These are phyloP conservation scores for Archaeoteleia sp. DNA, from an alignment of 2,888 invertebrate genomes.

Conservation along the genomic window DNA sequence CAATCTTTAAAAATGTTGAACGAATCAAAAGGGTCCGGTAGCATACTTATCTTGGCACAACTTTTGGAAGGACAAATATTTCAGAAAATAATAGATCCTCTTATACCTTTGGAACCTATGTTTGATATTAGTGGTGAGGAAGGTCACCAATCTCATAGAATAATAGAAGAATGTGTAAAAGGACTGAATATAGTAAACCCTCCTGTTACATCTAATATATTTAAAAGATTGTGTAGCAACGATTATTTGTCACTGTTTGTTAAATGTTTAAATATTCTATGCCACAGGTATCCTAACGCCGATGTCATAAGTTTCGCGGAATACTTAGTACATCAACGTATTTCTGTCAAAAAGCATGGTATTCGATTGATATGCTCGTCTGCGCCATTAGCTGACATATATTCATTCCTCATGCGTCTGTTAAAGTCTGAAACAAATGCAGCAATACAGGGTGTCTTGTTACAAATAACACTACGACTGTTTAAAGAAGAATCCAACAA, in stretches of 20 bases:
- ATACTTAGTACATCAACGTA: no score
- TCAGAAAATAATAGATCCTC: constrained; percentile 54
- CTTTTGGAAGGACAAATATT: constrained; percentile 55
- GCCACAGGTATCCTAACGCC: no score
- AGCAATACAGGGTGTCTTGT: no score
- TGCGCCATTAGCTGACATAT: no score
- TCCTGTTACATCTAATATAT: constrained; percentile 59
- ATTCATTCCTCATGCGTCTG: no score
- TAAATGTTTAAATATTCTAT: not conserved
- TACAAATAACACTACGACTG: no score
- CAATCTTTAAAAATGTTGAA: constrained; percentile 19
- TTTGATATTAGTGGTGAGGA: constrained; percentile 49
- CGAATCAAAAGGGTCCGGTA: constrained; percentile 1
- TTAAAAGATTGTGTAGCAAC: constrained; percentile 19
- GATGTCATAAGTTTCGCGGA: no score
- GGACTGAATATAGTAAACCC: constrained; percentile 60
- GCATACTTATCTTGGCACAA: constrained; percentile 51
- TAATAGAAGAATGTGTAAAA: constrained; percentile 11
- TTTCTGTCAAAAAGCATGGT: no score
- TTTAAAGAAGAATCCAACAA: no score
- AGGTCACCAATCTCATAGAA: constrained; percentile 26
- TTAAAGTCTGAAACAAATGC: no score
- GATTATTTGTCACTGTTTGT: constrained; percentile 19
- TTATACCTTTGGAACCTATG: constrained; percentile 52
- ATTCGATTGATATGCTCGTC: no score